Conservation (phyloP, 2,113 vertebrate species). For the Zeus faber region DNA sequence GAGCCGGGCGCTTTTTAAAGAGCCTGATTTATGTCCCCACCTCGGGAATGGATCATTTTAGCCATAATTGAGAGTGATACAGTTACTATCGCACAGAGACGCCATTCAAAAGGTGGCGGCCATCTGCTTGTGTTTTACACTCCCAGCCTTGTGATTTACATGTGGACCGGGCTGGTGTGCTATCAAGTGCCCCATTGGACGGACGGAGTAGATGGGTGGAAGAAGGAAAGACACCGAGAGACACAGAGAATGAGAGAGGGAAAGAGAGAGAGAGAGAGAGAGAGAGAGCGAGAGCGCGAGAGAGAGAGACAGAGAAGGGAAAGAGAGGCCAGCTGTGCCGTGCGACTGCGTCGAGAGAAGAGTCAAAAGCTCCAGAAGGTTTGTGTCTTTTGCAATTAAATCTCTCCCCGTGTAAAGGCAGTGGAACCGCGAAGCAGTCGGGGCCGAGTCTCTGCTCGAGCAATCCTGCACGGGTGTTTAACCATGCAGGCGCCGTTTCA, state of each 20-base stretch:
- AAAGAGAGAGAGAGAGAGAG: neutral
- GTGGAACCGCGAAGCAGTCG: too few species aligned
- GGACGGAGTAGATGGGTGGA: constrained; percentile 25
- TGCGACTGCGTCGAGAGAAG: too few species aligned
- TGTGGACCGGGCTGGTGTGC: constrained; percentile 29
- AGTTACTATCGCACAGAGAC: constrained; percentile 72
- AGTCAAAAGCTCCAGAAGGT: too few species aligned
- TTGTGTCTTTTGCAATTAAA: too few species aligned
- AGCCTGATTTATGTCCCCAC: constrained; percentile 60
- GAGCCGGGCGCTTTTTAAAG: constrained; percentile 41
- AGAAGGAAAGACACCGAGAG: constrained; percentile 3
- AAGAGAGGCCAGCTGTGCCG: too few species aligned
- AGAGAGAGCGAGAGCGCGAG: too few species aligned
- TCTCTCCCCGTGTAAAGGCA: too few species aligned
- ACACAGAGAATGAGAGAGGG: constrained; percentile 21
- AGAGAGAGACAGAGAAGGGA: too few species aligned
- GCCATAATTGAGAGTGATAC: constrained; percentile 73
- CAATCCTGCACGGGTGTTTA: too few species aligned
- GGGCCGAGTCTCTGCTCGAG: too few species aligned
- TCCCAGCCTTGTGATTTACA: constrained; percentile 49
- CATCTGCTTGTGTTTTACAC: constrained; percentile 73
- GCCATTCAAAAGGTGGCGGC: constrained; percentile 63
- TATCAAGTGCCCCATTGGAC: constrained; percentile 45
- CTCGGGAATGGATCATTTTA: constrained; percentile 67
- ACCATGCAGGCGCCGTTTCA: too few species aligned